A percentile compares a stretch with the other conserved stretches of the same genome.
phyloP scores from a whole-genome alignment of 2,113 vertebrate genomes.

The Cygnus atratus region DNA sequence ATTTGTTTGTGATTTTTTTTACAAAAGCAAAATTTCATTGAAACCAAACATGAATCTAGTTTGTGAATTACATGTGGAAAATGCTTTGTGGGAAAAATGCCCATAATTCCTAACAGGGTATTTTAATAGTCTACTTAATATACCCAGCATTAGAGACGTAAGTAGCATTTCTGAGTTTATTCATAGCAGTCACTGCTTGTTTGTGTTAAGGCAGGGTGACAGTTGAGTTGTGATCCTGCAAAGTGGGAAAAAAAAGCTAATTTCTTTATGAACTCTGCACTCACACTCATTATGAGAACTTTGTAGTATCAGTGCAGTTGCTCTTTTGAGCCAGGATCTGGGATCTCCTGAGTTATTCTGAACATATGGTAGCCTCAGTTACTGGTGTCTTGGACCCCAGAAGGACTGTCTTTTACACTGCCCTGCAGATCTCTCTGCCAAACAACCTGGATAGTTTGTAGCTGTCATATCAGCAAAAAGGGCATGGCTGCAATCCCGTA shows the following conservation, averaged over 20 bases:
- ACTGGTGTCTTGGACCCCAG: not conserved
- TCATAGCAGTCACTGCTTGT: not conserved
- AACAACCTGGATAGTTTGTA: not conserved
- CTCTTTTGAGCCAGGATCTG: not conserved
- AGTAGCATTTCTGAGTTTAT: not conserved
- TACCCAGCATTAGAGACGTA: not conserved
- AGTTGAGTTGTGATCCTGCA: not conserved
- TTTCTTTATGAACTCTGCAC: not conserved
- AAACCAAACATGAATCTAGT: not conserved
- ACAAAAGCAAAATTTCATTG: not conserved
- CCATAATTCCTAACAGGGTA: not conserved
- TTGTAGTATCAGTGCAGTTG: not conserved
- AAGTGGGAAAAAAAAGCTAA: not conserved
- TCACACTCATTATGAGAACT: not conserved
- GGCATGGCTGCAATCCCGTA: not conserved
- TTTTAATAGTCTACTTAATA: not conserved
- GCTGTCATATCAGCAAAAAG: not conserved
- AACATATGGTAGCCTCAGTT: not conserved
- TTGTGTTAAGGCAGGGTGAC: not conserved
- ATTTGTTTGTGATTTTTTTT: not conserved
- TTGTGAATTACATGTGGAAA: not conserved
- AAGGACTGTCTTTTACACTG: not conserved
- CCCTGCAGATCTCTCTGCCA: not conserved
- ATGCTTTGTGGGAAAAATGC: conserved; percentile 7
- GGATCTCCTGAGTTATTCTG: not conserved